Conservation (phyloP, 2,797 vertebrate genomes). For the Crenuchus spilurus region DNA sequence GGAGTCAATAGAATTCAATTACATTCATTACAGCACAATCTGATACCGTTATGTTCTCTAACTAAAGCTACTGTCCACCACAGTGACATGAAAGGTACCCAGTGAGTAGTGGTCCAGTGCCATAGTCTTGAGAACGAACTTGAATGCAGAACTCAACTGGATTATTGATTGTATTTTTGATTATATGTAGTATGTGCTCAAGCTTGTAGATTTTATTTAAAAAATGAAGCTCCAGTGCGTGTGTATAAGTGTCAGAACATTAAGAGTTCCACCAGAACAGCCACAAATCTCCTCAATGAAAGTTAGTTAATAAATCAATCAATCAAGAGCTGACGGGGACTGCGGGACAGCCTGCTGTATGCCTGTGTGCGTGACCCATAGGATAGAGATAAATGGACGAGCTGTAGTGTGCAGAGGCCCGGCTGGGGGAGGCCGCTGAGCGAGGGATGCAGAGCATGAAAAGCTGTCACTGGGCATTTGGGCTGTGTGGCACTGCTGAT, state of each 20-base stretch:
- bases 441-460: slow-evolving; percentile 51
- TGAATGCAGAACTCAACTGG: no score
- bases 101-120: no score
- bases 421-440: slow-evolving; percentile 18
- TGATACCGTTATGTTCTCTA: no score
- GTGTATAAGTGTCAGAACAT: slow-evolving; percentile 9
- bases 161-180: no score
- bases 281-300: slow-evolving; percentile 34
- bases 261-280: slow-evolving; percentile 3
- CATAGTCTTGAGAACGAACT: no score
- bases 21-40: no score
- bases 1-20: no score
- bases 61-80: no score
- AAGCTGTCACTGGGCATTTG: slow-evolving; percentile 58
- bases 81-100: no score
- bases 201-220: not conserved
- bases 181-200: not conserved
- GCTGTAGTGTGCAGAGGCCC: slow-evolving; percentile 31
- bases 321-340: slow-evolving; percentile 49
- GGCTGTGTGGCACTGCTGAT: slow-evolving; percentile 50
- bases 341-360: slow-evolving; percentile 38
- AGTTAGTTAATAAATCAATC: slow-evolving; percentile 63
- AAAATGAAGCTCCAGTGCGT: not conserved
- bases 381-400: slow-evolving; percentile 53
- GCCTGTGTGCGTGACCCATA: slow-evolving; percentile 29